Base-by-base conservation (phyloP, 2,113 vertebrate genomes). In the Tetrax tetrax region DNA sequence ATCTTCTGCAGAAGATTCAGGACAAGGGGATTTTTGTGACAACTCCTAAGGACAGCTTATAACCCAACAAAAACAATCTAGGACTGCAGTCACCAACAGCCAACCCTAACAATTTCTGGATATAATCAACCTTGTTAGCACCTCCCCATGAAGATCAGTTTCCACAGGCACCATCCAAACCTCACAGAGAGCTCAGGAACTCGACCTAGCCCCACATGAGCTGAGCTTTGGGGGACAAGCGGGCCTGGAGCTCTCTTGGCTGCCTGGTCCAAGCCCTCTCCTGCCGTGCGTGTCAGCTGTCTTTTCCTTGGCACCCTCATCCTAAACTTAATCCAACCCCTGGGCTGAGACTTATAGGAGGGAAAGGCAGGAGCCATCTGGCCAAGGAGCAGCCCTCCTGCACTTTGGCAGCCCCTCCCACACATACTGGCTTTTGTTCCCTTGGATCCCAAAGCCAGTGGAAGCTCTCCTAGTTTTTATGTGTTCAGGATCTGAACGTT, bases 171-270 rank as follows among this genome's bases (percentile, higher is more conserved):
- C 22, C 75, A 35, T 2, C 24, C 87, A 13, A 28, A 29, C 19
- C 29, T 33, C 22, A 2, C 24, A 28, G 66, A 81, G 33, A 45
- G 41, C 15, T 18, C 71, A 5, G 54, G 53, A 66, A 8, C 53
- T 38, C 0, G 0, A 35, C n/a, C 37, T 33, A 24, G 24, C 19
- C 57, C 50, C 31, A 16, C 1, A 0, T 1, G 20, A 37, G 38
- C 23, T 23, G 28, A 23, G 9, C 4, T 61, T 20, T 6, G 6
- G 43, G 51, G 64, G 9, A n/a, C 37, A 43, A 66, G 53, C 43
- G 83, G 83, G 45, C 50, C 64, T 16, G 12, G 19, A 25, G 18
- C 4, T 15, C 51, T 7, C 13, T 21, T 5, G 7, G 63, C 71
- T n/a, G 63, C 38, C 29, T 1, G 1, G 8, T 5, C 47, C 10